Evolutionary conservation across 2,113 vertebrate species (phyloP).

Genomic region (Erpornis zantholeuca): DNA sequence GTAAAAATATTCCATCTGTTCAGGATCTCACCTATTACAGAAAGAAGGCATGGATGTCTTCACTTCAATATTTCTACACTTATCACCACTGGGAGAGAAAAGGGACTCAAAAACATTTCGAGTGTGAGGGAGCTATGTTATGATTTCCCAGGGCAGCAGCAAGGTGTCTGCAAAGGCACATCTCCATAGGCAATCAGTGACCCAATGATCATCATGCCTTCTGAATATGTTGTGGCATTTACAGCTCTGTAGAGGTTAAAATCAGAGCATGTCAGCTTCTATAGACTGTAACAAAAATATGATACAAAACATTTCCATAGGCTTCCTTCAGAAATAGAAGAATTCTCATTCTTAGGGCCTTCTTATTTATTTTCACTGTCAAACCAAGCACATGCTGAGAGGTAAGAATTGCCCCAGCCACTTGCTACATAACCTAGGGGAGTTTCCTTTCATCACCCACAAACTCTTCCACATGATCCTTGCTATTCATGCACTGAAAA

Average conservation of each 20-base stretch:
- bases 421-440: not conserved
- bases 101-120: not conserved
- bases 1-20: slow-evolving; percentile 47
- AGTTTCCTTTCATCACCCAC: slow-evolving; percentile 29
- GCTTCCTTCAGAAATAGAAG: not conserved
- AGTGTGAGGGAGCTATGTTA: not conserved
- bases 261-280: not conserved
- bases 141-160: slow-evolving; percentile 5
- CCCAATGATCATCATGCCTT: not conserved
- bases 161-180: slow-evolving; percentile 9
- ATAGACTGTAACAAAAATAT: not conserved
- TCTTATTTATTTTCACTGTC: slow-evolving; percentile 44
- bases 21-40: slow-evolving; percentile 1
- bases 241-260: slow-evolving; percentile 4
- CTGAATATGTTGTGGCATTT: not conserved
- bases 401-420: not conserved
- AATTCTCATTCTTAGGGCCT: not conserved
- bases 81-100: not conserved
- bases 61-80: not conserved
- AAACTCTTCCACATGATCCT: slow-evolving; percentile 2
- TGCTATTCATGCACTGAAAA: slow-evolving; percentile 8
- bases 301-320: not conserved
- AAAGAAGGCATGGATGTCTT: slow-evolving; percentile 8
- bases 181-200: slow-evolving; percentile 9
- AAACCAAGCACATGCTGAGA: slow-evolving; percentile 9